Evolutionary conservation across 2,113 vertebrate species (phyloP), one percentile per base, ranked within the genome.

Genomic region (Anarhynchus alexandrinus): DNA sequence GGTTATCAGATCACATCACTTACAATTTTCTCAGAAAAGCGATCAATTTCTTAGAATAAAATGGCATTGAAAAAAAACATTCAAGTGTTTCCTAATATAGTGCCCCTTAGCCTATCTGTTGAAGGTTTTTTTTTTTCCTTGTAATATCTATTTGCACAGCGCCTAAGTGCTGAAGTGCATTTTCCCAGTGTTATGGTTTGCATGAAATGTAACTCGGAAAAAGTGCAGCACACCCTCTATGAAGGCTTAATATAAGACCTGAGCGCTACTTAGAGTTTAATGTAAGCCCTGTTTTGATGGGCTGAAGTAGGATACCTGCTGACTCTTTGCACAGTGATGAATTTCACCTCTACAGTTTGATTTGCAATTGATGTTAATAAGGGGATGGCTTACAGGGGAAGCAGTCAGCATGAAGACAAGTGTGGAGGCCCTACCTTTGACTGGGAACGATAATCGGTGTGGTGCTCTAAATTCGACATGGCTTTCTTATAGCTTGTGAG

Each of bases 221-320:
- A 95, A 87, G 58, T 43, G 29, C 58, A 47, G 81, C 42, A 69
- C 40, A 52, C 54, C n/a, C 51, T 91, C 66, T 47, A 49, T 3
- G 8, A 91, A 82, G 84, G 78, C 82, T 93, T 93, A 79, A 95
- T 93, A 36, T 36, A 38, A 64, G 69, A 51, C 80, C 73, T 81
- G 86, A 93, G 81, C 49, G 0, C 93, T 95, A 43, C 81, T 91
- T 80, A 74, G 74, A 76, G 84, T 91, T 94, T 91, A 91, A 94
- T 73, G 62, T 82, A 90, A 95, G 84, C 62, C 89, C 78, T 90
- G 61, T 93, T 95, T 95, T 70, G 91, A 95, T 94, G 94, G 74
- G 64, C 78, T 97, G 82, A 94, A 94, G 93, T 90, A 32, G 95
- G 66, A 93, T 85, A 69, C 89, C 86, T 95, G 95, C 95, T 96